A percentile compares a stretch with the other conserved stretches of the same genome.
phyloP scores from a whole-genome alignment of 1,140 invertebrate genomes.

The Physella acuta region DNA sequence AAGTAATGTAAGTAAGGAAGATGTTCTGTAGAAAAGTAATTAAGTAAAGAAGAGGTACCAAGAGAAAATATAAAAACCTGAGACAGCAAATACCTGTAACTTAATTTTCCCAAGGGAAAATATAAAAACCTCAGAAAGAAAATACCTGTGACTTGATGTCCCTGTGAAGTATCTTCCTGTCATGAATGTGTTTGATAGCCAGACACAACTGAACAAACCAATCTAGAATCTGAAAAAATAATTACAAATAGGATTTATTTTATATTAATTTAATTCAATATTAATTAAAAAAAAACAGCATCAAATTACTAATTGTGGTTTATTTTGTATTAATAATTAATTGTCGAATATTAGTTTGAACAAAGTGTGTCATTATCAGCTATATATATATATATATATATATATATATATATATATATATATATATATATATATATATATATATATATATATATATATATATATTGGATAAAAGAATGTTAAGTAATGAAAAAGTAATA shows the following conservation, averaged over 20 bases:
- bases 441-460: too few relatives aligned
- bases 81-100: too few relatives aligned
- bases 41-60: background rate
- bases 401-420: too few relatives aligned
- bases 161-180: slow-evolving; percentile 64
- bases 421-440: too few relatives aligned
- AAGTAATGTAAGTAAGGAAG: background rate
- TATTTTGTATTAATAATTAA: too few relatives aligned
- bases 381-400: too few relatives aligned
- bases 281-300: background rate
- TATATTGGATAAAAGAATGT: too few relatives aligned
- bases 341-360: too few relatives aligned
- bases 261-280: background rate
- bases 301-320: background rate
- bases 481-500: too few relatives aligned
- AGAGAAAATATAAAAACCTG: background rate
- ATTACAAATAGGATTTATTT: background rate
- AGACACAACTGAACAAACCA: slow-evolving; percentile 66
- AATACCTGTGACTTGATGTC: slow-evolving; percentile 65
- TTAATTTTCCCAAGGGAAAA: background rate
- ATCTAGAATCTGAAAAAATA: slow-evolving; percentile 55
- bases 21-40: too few relatives aligned
- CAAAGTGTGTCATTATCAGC: too few relatives aligned
- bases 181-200: slow-evolving; percentile 64
- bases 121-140: background rate